Conservation (phyloP, 2,113 vertebrate genomes). For the Prionailurus viverrinus region DNA sequence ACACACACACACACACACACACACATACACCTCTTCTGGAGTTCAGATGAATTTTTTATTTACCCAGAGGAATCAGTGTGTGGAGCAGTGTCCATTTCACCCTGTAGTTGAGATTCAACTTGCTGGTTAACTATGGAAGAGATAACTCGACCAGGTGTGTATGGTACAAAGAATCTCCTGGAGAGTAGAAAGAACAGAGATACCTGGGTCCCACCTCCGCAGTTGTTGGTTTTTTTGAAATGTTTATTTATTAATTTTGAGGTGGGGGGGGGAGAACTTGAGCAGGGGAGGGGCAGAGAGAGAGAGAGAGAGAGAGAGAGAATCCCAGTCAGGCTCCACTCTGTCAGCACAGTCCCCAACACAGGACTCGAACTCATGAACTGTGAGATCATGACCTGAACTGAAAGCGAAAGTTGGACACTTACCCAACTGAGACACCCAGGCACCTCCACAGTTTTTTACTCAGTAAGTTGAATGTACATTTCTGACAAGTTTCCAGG, state of each 20-base stretch:
- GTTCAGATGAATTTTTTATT: conserved; percentile 4
- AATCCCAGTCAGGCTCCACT: no score
- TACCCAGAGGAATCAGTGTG: neutral
- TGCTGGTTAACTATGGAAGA: neutral
- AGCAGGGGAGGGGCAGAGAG: no score
- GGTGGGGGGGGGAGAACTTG: no score
- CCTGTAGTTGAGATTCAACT: neutral
- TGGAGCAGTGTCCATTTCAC: neutral
- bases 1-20: neutral
- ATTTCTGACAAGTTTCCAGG: neutral
- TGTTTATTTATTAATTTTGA: no score
- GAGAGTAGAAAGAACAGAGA: neutral
- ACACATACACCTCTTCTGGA: neutral
- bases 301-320: no score
- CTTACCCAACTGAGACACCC: no score
- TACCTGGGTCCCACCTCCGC: no score
- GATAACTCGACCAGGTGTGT: neutral
- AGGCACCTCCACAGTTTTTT: neutral
- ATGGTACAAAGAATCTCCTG: neutral
- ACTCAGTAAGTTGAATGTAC: neutral
- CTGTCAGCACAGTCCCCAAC: no score
- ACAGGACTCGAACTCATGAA: no score
- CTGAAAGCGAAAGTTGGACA: no score
- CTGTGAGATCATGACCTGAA: no score
- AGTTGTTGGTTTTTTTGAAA: no score